A percentile compares a stretch with the other conserved stretches of the same genome.
phyloP scores from a whole-genome alignment of 2,113 vertebrate species.

The Dicerorhinus sumatrensis region DNA sequence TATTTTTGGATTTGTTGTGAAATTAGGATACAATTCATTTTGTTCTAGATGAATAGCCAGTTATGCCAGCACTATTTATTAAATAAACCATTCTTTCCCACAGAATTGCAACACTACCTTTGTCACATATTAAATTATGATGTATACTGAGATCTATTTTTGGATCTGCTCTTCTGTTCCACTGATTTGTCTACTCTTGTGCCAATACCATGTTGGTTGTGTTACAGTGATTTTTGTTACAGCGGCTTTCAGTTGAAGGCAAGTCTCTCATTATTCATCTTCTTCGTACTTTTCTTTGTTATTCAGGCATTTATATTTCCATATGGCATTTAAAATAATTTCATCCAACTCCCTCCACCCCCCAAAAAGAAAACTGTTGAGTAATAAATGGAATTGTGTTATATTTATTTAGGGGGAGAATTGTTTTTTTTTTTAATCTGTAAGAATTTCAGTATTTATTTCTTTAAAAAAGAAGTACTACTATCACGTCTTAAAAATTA shows the following conservation, averaged over 20 bases:
- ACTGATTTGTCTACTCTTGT: slow-evolving; percentile 70
- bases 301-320: slow-evolving; percentile 56
- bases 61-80: slow-evolving; percentile 72
- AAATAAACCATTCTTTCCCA: slow-evolving; percentile 78
- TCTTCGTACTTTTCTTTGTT: slow-evolving; percentile 63
- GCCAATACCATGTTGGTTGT: slow-evolving; percentile 53
- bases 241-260: slow-evolving; percentile 58
- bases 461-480: background rate
- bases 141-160: slow-evolving; percentile 80
- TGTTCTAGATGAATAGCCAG: slow-evolving; percentile 73
- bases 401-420: background rate
- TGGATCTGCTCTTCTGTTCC: slow-evolving; percentile 73
- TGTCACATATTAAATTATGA: slow-evolving; percentile 84
- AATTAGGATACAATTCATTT: slow-evolving; percentile 73
- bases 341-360: background rate
- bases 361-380: background rate
- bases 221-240: slow-evolving; percentile 68
- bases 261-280: slow-evolving; percentile 73
- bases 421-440: background rate
- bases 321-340: slow-evolving; percentile 47
- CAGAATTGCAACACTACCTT: slow-evolving; percentile 78
- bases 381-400: slow-evolving; percentile 16
- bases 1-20: slow-evolving; percentile 69
- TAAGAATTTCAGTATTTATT: background rate
- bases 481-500: slow-evolving; percentile 40